Evolutionary conservation across 2,797 vertebrate species (phyloP).

Genomic region (Glyptemys insculpta): DNA sequence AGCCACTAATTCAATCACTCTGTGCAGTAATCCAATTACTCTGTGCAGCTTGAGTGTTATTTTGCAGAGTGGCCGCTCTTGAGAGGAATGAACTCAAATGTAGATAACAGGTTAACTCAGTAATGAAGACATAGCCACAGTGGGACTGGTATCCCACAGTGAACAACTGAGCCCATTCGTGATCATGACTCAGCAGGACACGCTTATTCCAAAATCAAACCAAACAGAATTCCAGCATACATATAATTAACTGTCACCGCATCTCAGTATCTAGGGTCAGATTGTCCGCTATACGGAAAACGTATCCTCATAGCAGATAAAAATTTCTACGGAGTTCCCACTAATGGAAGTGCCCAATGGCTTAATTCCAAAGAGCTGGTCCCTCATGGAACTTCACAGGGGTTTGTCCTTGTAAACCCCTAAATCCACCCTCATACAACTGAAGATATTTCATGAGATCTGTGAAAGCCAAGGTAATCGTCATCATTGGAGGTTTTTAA

Average conservation of each 20-base stretch:
- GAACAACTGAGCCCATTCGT: neutral
- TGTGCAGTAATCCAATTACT: neutral
- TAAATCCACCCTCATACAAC: slow-evolving; percentile 13
- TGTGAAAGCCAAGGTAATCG: neutral
- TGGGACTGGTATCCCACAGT: neutral
- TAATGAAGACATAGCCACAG: neutral
- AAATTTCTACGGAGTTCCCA: slow-evolving; percentile 54
- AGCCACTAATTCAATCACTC: neutral
- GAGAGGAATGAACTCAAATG: slow-evolving; percentile 39
- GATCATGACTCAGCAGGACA: slow-evolving; percentile 50
- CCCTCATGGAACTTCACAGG: slow-evolving; percentile 40
- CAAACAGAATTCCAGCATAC: slow-evolving; percentile 65
- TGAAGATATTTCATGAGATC: neutral
- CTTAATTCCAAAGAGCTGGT: slow-evolving; percentile 21
- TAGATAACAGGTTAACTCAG: slow-evolving; percentile 25
- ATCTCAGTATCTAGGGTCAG: slow-evolving; percentile 26
- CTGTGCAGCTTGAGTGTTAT: neutral
- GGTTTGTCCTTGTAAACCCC: slow-evolving; percentile 23
- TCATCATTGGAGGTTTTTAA: neutral
- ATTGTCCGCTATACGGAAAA: slow-evolving; percentile 48
- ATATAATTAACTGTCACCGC: slow-evolving; percentile 69
- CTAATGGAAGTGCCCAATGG: slow-evolving; percentile 41
- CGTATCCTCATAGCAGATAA: slow-evolving; percentile 7
- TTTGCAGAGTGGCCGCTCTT: slow-evolving; percentile 19
- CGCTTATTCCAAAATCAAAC: slow-evolving; percentile 64